Conservation (phyloP, 2,797 vertebrate species). For the Acipenser oxyrinchus region DNA sequence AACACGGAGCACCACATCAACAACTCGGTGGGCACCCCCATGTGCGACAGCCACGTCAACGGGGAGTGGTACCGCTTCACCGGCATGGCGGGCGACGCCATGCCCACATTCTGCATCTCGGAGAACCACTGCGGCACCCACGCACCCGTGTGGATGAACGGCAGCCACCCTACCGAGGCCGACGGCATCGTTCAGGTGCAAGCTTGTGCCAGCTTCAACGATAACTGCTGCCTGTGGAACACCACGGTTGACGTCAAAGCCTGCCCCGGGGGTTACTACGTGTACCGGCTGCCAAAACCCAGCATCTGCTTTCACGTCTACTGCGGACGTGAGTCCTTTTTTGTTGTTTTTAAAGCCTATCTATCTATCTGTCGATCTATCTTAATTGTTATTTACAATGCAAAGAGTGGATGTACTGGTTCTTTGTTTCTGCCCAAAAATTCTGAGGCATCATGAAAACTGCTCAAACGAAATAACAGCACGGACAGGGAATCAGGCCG, state of each 20-base stretch:
- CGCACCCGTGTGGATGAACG: slow-evolving; percentile 90
- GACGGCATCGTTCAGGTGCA: slow-evolving; percentile 70
- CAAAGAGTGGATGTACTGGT: no score
- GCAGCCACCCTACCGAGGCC: slow-evolving; percentile 68
- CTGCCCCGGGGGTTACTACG: slow-evolving; percentile 80
- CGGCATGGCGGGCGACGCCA: slow-evolving; percentile 90
- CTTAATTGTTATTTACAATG: no score
- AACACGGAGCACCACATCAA: slow-evolving; percentile 86
- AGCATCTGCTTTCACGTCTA: slow-evolving; percentile 89
- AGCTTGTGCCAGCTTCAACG: slow-evolving; percentile 83
- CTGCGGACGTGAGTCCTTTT: slow-evolving; percentile 77
- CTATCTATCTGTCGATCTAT: slow-evolving; percentile 7
- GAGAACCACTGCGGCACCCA: slow-evolving; percentile 94
- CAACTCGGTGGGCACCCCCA: slow-evolving; percentile 60
- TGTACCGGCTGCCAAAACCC: slow-evolving; percentile 77
- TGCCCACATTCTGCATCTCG: slow-evolving; percentile 92
- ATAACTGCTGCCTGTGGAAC: slow-evolving; percentile 92
- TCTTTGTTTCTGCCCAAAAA: no score
- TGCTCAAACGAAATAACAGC: no score
- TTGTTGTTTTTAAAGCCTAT: not conserved
- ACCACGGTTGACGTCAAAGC: slow-evolving; percentile 77
- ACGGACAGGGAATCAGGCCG: no score
- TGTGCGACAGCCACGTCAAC: slow-evolving; percentile 75
- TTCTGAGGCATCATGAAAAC: no score
- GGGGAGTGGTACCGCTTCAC: slow-evolving; percentile 97